Percentiles rank a stretch among this genome's conserved stretches.
Evolutionary conservation across 2,888 invertebrate genomes (phyloP).

Genomic region (Spisula subtruncata): DNA sequence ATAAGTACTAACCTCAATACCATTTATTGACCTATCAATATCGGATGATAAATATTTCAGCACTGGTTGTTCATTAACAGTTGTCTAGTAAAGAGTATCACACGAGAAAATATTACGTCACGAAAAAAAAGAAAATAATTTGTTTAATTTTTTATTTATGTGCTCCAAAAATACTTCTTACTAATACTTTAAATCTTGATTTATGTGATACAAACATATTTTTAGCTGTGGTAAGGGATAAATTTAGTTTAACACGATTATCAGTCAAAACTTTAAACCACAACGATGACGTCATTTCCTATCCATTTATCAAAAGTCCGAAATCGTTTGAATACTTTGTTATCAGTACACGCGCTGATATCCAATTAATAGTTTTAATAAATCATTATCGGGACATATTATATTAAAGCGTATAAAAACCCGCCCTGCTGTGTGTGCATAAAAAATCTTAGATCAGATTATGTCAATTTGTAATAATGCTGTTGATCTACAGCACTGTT

Average conservation of each 20-base stretch:
- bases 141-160: no score
- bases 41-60: no score
- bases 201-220: background rate
- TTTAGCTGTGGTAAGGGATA: background rate
- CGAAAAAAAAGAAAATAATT: no score
- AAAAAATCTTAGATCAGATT: background rate
- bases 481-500: background rate
- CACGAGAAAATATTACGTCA: no score
- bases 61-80: no score
- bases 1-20: no score
- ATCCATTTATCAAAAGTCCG: background rate
- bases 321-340: no score
- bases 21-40: no score
- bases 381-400: background rate
- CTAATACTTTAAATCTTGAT: background rate
- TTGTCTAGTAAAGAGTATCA: no score
- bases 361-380: background rate
- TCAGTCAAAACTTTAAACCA: background rate
- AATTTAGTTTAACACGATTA: no score
- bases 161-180: no score
- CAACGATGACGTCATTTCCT: conserved; percentile 1
- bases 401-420: background rate
- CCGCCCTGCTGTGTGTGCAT: background rate
- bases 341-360: background rate
- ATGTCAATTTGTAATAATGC: background rate